These are phyloP conservation scores for Ramphastos sulfuratus DNA, from an alignment of 2,113 vertebrate genomes.

Conservation along the genomic window DNA sequence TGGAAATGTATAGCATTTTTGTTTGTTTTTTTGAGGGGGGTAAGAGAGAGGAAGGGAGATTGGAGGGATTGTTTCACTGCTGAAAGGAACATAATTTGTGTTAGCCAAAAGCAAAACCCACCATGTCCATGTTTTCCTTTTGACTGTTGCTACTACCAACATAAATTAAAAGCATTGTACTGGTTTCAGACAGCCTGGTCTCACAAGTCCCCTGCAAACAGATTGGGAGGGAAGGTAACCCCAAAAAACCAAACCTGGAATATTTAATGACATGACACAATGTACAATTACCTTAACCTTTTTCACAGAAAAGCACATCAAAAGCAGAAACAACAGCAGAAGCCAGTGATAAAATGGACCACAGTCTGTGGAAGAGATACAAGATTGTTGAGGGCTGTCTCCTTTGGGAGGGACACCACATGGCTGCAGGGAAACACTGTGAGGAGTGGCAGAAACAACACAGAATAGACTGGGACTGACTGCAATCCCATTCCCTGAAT, in stretches of 20 bases:
- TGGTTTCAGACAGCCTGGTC: too few species aligned
- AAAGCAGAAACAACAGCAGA: not conserved
- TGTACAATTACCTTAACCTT: too few species aligned
- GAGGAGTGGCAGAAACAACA: not conserved
- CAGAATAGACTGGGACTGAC: not conserved
- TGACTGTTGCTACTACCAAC: not conserved
- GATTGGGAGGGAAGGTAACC: too few species aligned
- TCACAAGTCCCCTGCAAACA: too few species aligned
- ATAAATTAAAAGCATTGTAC: not conserved
- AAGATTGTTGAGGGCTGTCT: too few species aligned
- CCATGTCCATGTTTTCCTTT: not conserved
- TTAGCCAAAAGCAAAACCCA: not conserved
- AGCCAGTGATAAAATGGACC: too few species aligned
- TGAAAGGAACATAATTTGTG: not conserved
- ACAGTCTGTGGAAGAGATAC: too few species aligned
- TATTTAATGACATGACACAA: too few species aligned
- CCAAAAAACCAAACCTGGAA: too few species aligned
- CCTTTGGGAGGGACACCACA: too few species aligned
- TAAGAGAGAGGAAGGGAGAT: not conserved
- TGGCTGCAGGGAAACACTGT: too few species aligned
- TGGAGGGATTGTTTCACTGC: not conserved
- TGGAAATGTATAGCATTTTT: not conserved
- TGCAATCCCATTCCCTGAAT: too few species aligned
- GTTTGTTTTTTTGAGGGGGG: fast-evolving
- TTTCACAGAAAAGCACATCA: not conserved